Evolutionary conservation across 2,888 invertebrate genomes (phyloP).

Genomic region (Amiota communis): DNA sequence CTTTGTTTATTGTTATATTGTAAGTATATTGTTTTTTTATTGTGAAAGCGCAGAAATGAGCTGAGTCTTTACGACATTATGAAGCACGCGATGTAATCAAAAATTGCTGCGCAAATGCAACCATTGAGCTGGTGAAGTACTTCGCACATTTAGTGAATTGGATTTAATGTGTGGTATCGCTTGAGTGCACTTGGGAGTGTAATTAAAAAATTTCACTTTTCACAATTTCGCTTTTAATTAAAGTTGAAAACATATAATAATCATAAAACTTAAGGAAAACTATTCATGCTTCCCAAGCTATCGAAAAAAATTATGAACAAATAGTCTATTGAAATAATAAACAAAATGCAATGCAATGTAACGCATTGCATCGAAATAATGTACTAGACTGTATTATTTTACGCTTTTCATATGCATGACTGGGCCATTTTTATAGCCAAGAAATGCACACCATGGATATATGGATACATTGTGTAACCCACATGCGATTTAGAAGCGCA

Average conservation of each 20-base stretch:
- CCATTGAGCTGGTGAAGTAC: too few species aligned
- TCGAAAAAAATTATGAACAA: not conserved
- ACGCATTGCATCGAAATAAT: not conserved
- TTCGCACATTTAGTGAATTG: too few species aligned
- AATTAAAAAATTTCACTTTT: conserved; percentile 30
- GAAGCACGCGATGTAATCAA: too few species aligned
- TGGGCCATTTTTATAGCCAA: not conserved
- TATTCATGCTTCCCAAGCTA: not conserved
- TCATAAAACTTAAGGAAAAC: not conserved
- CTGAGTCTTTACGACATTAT: too few species aligned
- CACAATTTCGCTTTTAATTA: conserved; percentile 28
- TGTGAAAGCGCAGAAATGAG: too few species aligned
- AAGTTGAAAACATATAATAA: not conserved
- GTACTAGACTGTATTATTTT: conserved; percentile 5
- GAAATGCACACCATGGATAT: not conserved
- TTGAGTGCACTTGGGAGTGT: conserved; percentile 8
- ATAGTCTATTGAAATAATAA: not conserved
- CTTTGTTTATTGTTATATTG: too few species aligned
- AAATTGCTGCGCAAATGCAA: too few species aligned
- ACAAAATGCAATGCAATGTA: not conserved
- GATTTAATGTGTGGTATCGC: not conserved
- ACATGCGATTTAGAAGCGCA: conserved; percentile 12
- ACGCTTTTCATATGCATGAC: conserved; percentile 7
- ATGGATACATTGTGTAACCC: not conserved
- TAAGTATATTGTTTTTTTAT: too few species aligned